Conservation (phyloP, 2,113 vertebrate species). For the Spheniscus mendiculus region DNA sequence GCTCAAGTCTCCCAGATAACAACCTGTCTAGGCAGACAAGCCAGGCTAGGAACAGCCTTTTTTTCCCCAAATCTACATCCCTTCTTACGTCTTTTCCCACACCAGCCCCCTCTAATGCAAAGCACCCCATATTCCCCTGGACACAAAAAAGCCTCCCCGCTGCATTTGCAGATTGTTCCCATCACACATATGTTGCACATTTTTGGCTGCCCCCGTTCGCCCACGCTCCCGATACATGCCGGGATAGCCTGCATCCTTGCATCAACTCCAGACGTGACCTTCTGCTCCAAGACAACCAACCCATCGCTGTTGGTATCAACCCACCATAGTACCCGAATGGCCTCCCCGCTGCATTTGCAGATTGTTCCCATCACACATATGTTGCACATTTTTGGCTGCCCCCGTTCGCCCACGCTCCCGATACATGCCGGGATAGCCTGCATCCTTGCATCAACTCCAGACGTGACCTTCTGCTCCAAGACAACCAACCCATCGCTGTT, state of each 20-base stretch:
- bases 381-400: neutral
- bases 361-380: neutral
- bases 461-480: neutral
- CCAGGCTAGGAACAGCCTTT: neutral
- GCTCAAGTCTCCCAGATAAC: neutral
- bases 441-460: neutral
- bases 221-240: neutral
- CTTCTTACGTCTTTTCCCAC: neutral
- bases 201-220: neutral
- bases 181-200: neutral
- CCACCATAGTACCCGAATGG: rapidly evolving
- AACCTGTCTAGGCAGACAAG: neutral
- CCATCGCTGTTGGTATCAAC: neutral
- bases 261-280: neutral
- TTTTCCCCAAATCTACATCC: neutral
- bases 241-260: neutral
- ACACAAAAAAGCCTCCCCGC: neutral
- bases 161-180: neutral
- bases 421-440: neutral
- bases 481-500: neutral
- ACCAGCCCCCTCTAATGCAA: neutral
- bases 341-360: neutral
- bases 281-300: neutral
- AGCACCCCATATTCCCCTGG: neutral
- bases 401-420: neutral